A percentile compares a stretch with the other conserved stretches of the same genome.
These are phyloP conservation scores for Adelosebastes latens DNA, from an alignment of 2,797 vertebrate genomes.

Conservation along the genomic window DNA sequence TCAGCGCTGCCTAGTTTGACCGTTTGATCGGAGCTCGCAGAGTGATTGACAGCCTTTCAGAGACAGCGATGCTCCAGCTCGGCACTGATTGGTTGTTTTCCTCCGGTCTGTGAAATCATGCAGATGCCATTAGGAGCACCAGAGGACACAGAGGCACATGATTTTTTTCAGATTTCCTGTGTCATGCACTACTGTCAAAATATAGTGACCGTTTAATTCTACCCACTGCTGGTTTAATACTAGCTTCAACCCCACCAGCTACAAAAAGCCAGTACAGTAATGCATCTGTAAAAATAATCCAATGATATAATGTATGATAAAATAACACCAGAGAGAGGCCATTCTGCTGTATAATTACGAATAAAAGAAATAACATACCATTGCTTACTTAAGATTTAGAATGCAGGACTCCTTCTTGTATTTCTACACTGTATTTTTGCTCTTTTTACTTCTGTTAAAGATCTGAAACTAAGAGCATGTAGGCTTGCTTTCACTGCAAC, in stretches of 20 bases:
- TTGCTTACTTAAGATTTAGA: neutral
- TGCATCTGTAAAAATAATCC: neutral
- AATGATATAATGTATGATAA: neutral
- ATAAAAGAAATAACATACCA: neutral
- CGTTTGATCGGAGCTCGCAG: too few species aligned
- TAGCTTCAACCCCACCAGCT: neutral
- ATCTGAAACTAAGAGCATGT: neutral
- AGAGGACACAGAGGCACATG: too few species aligned
- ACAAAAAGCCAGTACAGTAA: neutral
- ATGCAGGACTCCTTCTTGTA: neutral
- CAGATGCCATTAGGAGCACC: too few species aligned
- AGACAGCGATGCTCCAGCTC: too few species aligned
- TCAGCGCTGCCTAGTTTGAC: too few species aligned
- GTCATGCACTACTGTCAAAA: too few species aligned
- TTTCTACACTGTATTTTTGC: neutral
- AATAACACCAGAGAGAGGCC: neutral
- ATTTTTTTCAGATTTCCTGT: too few species aligned
- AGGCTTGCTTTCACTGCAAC: neutral
- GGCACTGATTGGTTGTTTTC: too few species aligned
- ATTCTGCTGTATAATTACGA: neutral
- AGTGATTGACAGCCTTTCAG: too few species aligned
- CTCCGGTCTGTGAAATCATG: too few species aligned
- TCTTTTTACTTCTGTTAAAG: neutral
- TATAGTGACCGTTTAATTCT: too few species aligned
- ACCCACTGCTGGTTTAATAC: neutral